These are phyloP conservation scores for Ammodytes marinus DNA, from an alignment of 2,113 vertebrate genomes.

Conservation along the genomic window DNA sequence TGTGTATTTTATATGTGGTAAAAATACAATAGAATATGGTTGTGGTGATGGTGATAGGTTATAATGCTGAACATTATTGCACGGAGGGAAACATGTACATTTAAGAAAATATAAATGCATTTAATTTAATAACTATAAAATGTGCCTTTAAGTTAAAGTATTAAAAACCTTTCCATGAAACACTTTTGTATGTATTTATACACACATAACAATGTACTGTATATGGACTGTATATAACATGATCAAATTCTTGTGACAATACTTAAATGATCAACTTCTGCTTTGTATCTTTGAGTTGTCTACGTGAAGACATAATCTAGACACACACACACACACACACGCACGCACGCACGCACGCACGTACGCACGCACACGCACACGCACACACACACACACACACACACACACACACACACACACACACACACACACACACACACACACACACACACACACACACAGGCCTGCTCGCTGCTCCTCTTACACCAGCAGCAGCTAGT, in stretches of 20 bases:
- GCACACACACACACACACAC: background rate
- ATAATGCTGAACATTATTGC: too few species aligned
- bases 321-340: background rate
- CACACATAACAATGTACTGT: too few species aligned
- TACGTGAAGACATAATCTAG: conserved; percentile 4
- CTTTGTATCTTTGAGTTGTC: conserved; percentile 6
- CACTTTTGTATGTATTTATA: background rate
- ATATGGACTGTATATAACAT: background rate
- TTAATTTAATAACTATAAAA: background rate
- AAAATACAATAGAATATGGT: too few species aligned
- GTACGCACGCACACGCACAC: conserved; percentile 11
- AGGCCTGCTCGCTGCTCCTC: conserved; percentile 38
- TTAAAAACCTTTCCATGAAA: background rate
- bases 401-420: background rate
- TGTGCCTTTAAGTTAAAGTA: background rate
- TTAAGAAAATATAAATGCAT: background rate
- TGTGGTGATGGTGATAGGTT: too few species aligned
- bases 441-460: background rate
- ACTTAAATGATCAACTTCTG: background rate
- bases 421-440: conserved; percentile 3
- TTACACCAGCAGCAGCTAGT: conserved; percentile 43
- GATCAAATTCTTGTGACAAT: background rate
- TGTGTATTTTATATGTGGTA: too few species aligned
- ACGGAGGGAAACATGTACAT: too few species aligned
- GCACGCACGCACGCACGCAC: too few species aligned